Evolutionary conservation across 2,797 vertebrate species (phyloP).

Genomic region (Hemibagrus guttatus): DNA sequence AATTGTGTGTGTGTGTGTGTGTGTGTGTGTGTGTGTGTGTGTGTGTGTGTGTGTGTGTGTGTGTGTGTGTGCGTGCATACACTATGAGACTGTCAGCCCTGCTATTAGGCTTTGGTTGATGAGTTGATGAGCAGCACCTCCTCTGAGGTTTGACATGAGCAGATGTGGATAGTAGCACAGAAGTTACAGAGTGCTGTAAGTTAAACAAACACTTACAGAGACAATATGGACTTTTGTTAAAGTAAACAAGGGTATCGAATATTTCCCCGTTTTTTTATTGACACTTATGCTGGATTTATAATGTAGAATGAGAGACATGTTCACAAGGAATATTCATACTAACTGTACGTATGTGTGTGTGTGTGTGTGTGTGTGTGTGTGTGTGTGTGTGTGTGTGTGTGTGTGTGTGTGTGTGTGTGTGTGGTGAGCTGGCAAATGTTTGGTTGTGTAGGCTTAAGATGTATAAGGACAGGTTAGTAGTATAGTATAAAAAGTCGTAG

Average conservation of each 20-base stretch:
- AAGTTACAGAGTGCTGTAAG: background rate
- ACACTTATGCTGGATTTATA: background rate
- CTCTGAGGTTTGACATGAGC: background rate
- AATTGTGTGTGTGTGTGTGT: background rate
- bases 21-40: background rate
- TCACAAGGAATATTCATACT: background rate
- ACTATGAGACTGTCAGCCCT: background rate
- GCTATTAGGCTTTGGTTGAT: background rate
- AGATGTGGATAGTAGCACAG: background rate
- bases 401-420: background rate
- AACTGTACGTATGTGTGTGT: too few relatives aligned
- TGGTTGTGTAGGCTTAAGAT: background rate
- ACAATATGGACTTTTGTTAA: background rate
- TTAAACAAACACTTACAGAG: background rate
- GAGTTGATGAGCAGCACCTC: background rate
- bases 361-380: background rate
- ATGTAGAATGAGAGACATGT: background rate
- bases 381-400: background rate
- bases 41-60: background rate
- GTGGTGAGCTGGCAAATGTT: background rate
- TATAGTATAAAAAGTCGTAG: background rate
- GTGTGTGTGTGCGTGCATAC: background rate
- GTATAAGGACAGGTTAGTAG: background rate
- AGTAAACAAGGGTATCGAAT: background rate
- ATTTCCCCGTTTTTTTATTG: background rate